Evolutionary conservation across 2,113 vertebrate species (phyloP), one percentile per base, ranked within the genome.

Genomic region (Tragelaphus strepsiceros): DNA sequence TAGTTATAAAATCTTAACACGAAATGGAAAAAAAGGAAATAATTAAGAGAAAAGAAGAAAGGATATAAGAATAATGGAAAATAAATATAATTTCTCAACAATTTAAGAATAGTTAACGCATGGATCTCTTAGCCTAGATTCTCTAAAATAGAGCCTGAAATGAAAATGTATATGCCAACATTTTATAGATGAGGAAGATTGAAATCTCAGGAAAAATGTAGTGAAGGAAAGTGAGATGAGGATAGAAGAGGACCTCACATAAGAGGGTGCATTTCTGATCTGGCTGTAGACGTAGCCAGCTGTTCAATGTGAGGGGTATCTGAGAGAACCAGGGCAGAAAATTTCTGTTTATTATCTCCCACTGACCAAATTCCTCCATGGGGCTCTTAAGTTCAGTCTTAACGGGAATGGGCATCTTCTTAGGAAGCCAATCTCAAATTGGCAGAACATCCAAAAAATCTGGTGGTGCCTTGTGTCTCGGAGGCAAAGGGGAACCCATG

Each of bases 191-290:
- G 15, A 85, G 22, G 43, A 6, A 90, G 77, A 86, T 39, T 56
- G 10, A 87, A 77, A 82, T 88, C 39, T 87, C 35, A 88, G 35
- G 59, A 74, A 58, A 59, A 67, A 30, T 2, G 10, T 11, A 90
- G 5, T 62, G 2, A 74, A 32, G 4, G 5, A 88, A 84, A 78
- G 59, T 83, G n/a, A 92, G 14, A 35, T 5, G 3, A 90, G 8
- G 30, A 39, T 39, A 1, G 8, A 26, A 9, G 24, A 28, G 43
- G 51, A 26, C 1, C 26, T 13, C 53, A 4, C 0, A 84, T 3
- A 15, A n/a, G 5, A 7, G 6, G 6, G 7, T 80, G 0, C 1
- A 21, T 71, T 81, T 71, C n/a, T 95, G 19, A 96, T 16, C 16
- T 90, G 62, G 9, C 30, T 81, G 9, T 4, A 43, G 5, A 32